Base-by-base conservation (phyloP, 2,113 vertebrate species). In the Cathartes aura region DNA sequence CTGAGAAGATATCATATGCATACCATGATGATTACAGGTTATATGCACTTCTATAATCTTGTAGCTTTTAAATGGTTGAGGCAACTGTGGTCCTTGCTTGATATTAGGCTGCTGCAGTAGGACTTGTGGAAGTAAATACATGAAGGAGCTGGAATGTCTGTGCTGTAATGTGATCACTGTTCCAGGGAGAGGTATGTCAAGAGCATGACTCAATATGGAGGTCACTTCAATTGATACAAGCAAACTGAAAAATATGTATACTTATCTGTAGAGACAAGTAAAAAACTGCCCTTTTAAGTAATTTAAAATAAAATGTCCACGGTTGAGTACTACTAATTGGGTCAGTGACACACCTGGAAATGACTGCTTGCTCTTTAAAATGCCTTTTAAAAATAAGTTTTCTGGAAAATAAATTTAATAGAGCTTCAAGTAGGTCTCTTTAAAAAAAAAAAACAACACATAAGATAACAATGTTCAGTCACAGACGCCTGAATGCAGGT, bases 181-280 rank as follows among this genome's bases (percentile, higher is more conserved):
- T 74, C 5, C 5, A 18, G 18, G 29, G 18, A 34, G 16, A 36
- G 23, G 8, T 59, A 13, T 21, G 47, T 38, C 43, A 53, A 22
- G 43, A 53, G 30, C 0, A 3, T 32, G 15, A 52, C 62, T 72
- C 1, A 1, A 22, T 78, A 9, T 3, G 9, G 53, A 70, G 29
- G 50, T 81, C 15, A 38, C 19, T 48, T 45, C 34, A 27, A 30
- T n/a, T 18, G 38, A 42, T 60, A 29, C 7, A 58, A 75, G 30
- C 4, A 30, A 76, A 64, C 24, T 70, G 74, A 64, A 75, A 93
- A 74, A 53, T 36, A 8, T 4, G 9, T 34, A 1, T 48, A 14
- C 8, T 85, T 63, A 18, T 50, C 62, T 52, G 16, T 58, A 45
- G 89, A 75, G 58, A 58, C 0, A 8, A 72, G 79, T 29, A 15